Evolutionary conservation across 2,797 vertebrate genomes (phyloP).

Genomic region (Parauchenoglanis ngamensis): DNA sequence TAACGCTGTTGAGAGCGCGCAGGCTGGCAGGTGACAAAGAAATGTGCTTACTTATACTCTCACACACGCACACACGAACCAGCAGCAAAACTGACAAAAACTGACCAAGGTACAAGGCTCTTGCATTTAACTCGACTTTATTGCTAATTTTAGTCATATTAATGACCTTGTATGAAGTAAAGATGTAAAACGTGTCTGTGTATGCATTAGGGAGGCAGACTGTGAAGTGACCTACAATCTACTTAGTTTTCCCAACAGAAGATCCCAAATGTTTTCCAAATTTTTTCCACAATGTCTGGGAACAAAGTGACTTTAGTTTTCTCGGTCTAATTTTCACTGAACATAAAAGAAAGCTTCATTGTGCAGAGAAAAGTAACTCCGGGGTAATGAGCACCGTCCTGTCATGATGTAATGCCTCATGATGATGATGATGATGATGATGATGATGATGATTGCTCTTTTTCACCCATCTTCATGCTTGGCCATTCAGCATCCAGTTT

Average conservation of each 20-base stretch:
- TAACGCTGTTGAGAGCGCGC: constrained; percentile 42
- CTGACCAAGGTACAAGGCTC: not conserved
- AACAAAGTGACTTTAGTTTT: not conserved
- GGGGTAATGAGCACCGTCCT: not conserved
- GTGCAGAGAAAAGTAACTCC: not conserved
- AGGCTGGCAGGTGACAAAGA: not conserved
- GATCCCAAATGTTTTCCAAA: not conserved
- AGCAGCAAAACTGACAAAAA: not conserved
- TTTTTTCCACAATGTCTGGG: not conserved
- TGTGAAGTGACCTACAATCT: too few species aligned
- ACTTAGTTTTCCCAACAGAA: not conserved
- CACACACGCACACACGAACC: not conserved
- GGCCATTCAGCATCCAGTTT: not conserved
- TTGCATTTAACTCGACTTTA: not conserved
- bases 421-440: not conserved
- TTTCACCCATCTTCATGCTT: not conserved
- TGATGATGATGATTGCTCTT: not conserved
- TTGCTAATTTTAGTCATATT: not conserved
- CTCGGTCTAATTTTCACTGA: not conserved
- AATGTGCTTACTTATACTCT: not conserved
- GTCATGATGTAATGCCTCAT: not conserved
- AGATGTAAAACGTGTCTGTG: not conserved
- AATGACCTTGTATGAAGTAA: not conserved
- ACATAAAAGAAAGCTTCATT: not conserved
- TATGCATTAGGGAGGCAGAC: too few species aligned